Evolutionary conservation across 2,797 vertebrate genomes (phyloP).

Genomic region (Pangasius djambal): DNA sequence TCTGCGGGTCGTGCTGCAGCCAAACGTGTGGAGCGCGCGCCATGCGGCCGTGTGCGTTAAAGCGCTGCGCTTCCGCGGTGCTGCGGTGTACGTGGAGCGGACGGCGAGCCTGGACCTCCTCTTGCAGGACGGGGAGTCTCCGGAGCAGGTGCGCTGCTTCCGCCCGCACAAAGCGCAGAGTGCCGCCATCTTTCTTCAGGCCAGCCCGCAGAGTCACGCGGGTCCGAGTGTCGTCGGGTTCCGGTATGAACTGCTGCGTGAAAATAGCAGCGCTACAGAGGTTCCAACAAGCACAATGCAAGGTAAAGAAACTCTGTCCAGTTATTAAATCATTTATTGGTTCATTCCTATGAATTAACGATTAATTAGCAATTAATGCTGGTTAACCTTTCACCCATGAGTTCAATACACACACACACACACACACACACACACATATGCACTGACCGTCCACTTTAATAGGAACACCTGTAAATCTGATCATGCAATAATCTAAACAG

Average conservation of each 20-base stretch:
- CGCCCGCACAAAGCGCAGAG: conserved; percentile 57
- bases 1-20: conserved; percentile 76
- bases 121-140: conserved; percentile 60
- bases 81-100: conserved; percentile 74
- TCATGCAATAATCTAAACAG: not conserved
- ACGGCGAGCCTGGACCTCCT: conserved; percentile 72
- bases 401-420: not conserved
- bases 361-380: not conserved
- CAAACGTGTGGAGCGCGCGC: conserved; percentile 68
- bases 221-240: conserved; percentile 71
- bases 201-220: conserved; percentile 71
- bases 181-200: conserved; percentile 79
- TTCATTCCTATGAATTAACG: not conserved
- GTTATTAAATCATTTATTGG: not conserved
- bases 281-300: conserved; percentile 56
- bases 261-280: conserved; percentile 58
- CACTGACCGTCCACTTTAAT: not conserved
- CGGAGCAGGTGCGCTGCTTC: conserved; percentile 75
- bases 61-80: conserved; percentile 70
- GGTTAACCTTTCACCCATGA: not conserved
- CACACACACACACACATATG: not conserved
- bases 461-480: not conserved
- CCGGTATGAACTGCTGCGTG: conserved; percentile 79
- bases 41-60: conserved; percentile 76
- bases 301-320: conserved; percentile 62